Evolutionary conservation across 2,113 vertebrate species (phyloP), one percentile per base, ranked within the genome.

Genomic region (Lagopus leucura): DNA sequence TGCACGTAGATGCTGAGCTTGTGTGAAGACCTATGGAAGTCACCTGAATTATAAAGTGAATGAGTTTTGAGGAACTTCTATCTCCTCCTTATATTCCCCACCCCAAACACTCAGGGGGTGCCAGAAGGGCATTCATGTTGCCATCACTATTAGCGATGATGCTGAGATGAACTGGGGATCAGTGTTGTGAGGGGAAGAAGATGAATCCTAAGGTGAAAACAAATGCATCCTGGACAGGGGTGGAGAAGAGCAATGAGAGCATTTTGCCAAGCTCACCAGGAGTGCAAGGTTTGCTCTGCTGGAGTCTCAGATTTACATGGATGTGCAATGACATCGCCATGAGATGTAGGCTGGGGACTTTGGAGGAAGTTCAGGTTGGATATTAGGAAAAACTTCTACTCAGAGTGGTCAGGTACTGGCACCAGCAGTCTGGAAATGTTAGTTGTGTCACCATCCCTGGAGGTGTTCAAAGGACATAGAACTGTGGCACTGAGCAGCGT

Each of bases 271-370:
- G 17, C 7, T 47, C 19, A 8, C 11, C 16, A 32, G 21, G 28
- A 13, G 34, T 55, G 18, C 27, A 27, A 28, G 12, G 18, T 57
- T 66, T 79, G 9, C n/a, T 64, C 32, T 38, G 8, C 12, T 47
- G 19, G n/a, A 58, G 38, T 38, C 38, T 38, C 70, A 32, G 14
- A 16, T 12, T 74, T 30, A 18, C 22, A 15, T 0, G 0, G 12
- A 21, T 7, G 1, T 32, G 22, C 1, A 6, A 43, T 1, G 10
- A 24, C 34, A 45, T 52, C 36, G 36, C 16, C 24, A 24, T 6
- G 28, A 71, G 34, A 10, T 4, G 22, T 11, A 63, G 28, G 12
- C 24, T 71, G 67, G 28, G 25, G 15, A 52, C 50, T 52, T 11
- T 15, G 50, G 27, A 28, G 15, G 15, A 54, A 28, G 15, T 16